Conservation (phyloP, 1,140 invertebrate species). For the Stegodyphus mimosarum region DNA sequence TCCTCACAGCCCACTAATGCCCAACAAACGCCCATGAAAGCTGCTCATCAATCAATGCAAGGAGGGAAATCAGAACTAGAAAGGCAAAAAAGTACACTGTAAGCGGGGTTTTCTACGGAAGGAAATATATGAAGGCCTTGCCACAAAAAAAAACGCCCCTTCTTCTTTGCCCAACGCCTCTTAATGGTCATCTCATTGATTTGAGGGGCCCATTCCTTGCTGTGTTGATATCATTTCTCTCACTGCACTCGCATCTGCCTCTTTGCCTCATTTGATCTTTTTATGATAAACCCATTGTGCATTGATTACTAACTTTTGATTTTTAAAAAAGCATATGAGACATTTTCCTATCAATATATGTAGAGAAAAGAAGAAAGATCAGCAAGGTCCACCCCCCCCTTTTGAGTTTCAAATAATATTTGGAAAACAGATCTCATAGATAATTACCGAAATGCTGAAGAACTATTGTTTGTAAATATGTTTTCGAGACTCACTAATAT, state of each 20-base stretch:
- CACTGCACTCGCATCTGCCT: neutral
- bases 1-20: constrained; percentile 18
- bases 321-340: too few relatives aligned
- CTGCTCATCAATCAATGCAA: constrained; percentile 35
- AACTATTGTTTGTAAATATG: too few relatives aligned
- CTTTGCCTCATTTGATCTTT: neutral
- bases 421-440: too few relatives aligned
- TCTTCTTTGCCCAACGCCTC: constrained; percentile 9
- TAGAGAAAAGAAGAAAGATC: too few relatives aligned
- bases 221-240: neutral
- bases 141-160: constrained; percentile 39
- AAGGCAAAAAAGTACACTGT: constrained; percentile 34
- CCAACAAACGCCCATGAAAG: constrained; percentile 43
- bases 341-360: too few relatives aligned
- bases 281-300: too few relatives aligned
- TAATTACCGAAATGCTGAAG: too few relatives aligned
- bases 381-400: too few relatives aligned
- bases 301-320: too few relatives aligned
- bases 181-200: constrained; percentile 31
- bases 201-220: neutral
- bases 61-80: constrained; percentile 18
- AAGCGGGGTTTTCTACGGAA: constrained; percentile 14
- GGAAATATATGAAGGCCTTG: constrained; percentile 25
- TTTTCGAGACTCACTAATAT: too few relatives aligned
- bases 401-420: too few relatives aligned